phyloP scores from a whole-genome alignment of 2,888 invertebrate species.

The Agriotes lineatus region DNA sequence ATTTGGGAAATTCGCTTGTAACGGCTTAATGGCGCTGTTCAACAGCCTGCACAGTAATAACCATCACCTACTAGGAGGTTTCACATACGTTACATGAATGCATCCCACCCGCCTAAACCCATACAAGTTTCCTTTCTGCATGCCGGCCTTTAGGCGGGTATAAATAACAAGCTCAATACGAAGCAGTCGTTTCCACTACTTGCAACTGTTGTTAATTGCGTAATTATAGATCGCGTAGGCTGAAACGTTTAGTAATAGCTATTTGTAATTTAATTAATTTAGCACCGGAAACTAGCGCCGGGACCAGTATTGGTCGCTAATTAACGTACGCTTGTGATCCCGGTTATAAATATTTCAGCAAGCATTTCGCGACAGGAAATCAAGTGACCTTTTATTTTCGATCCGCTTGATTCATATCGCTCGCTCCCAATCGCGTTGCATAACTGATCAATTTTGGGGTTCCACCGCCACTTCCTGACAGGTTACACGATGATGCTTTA shows the following conservation, averaged over 20 bases:
- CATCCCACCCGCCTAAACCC: too few species aligned
- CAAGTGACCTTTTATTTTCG: slow-evolving; percentile 26
- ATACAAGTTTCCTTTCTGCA: too few species aligned
- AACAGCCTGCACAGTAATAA: too few species aligned
- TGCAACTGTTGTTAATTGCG: background rate
- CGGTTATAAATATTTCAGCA: slow-evolving; percentile 25
- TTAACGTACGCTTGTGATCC: slow-evolving; percentile 25
- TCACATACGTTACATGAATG: too few species aligned
- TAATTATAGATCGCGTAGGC: slow-evolving; percentile 5
- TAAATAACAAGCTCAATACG: too few species aligned
- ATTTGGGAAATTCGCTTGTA: too few species aligned
- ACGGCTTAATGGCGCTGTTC: too few species aligned
- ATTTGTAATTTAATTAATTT: slow-evolving; percentile 32
- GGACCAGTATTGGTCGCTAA: slow-evolving; percentile 17
- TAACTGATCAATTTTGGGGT: too few species aligned
- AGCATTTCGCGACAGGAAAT: slow-evolving; percentile 29
- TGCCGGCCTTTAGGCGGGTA: too few species aligned
- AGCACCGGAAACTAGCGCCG: slow-evolving; percentile 19
- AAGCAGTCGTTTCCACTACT: background rate
- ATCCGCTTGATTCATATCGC: background rate
- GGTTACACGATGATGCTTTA: too few species aligned
- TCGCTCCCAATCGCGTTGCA: background rate
- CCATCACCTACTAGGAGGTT: too few species aligned
- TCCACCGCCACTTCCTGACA: too few species aligned
- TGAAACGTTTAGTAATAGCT: slow-evolving; percentile 5